Conservation (phyloP, 1,140 invertebrate species). For the Drosophila guanche region DNA sequence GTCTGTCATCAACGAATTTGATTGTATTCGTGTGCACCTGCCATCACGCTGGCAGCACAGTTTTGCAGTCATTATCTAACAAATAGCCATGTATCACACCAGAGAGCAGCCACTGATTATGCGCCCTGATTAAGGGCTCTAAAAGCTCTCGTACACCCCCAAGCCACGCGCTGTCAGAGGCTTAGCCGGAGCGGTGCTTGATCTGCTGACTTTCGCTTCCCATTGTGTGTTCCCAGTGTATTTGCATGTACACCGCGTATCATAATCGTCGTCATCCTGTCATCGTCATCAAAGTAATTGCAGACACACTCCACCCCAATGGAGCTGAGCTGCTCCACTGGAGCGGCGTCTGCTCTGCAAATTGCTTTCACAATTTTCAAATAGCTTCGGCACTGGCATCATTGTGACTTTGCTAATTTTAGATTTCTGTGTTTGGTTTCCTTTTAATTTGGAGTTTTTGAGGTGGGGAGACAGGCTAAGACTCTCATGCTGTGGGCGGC, state of each 20-base stretch:
- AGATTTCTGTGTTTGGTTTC: background rate
- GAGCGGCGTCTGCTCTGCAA: slow-evolving; percentile 2
- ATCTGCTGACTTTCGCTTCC: slow-evolving; percentile 46
- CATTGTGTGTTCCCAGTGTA: slow-evolving; percentile 21
- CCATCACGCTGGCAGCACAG: slow-evolving; percentile 13
- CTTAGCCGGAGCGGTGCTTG: slow-evolving; percentile 37
- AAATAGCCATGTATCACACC: slow-evolving; percentile 51
- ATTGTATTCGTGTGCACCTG: background rate
- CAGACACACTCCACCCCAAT: slow-evolving; percentile 38
- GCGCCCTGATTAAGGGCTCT: slow-evolving; percentile 37
- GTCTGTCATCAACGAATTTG: background rate
- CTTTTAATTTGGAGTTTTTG: too few species aligned
- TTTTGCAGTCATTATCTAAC: slow-evolving; percentile 13
- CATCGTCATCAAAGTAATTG: slow-evolving; percentile 56
- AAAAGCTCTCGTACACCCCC: background rate
- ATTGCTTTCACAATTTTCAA: slow-evolving; percentile 16
- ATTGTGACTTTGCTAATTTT: slow-evolving; percentile 40
- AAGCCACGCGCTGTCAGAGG: slow-evolving; percentile 6
- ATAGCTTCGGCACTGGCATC: background rate
- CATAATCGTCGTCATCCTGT: slow-evolving; percentile 3
- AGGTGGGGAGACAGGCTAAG: too few species aligned
- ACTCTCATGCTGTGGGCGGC: too few species aligned
- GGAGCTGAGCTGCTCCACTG: slow-evolving; percentile 14
- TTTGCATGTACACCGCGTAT: slow-evolving; percentile 32
- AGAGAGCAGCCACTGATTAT: slow-evolving; percentile 37